A percentile compares a stretch with the other conserved stretches of the same genome.
Evolutionary conservation across 1,140 invertebrate species (phyloP).

Genomic region (Aphis craccivora): DNA sequence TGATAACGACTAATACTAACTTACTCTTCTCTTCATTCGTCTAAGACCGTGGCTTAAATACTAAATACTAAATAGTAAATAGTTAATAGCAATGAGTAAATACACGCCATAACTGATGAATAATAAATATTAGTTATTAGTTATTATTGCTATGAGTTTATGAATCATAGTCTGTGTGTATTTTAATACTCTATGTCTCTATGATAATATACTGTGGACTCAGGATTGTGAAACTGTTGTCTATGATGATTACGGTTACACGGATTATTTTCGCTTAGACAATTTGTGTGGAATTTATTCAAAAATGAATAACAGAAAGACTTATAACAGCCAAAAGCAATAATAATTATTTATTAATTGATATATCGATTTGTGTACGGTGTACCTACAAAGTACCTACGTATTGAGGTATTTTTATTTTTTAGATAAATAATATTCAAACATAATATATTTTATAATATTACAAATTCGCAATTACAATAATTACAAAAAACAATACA

Average conservation of each 20-base stretch:
- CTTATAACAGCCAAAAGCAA: background rate
- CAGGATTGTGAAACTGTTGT: too few species aligned
- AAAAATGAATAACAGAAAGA: background rate
- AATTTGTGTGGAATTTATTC: background rate
- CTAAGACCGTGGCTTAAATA: background rate
- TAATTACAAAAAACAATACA: too few species aligned
- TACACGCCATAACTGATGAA: background rate
- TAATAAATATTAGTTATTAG: background rate
- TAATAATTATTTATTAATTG: background rate
- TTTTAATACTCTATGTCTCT: too few species aligned
- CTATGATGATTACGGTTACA: background rate
- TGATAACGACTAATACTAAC: slow-evolving; percentile 22
- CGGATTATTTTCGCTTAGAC: background rate
- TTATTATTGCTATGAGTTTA: too few species aligned
- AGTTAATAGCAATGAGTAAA: too few species aligned
- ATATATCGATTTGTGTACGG: too few species aligned
- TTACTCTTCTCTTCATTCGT: background rate
- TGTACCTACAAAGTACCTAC: too few species aligned
- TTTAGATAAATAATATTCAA: background rate
- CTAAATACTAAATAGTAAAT: background rate
- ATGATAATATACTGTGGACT: too few species aligned
- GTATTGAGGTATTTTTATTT: background rate
- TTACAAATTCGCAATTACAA: too few species aligned
- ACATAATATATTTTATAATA: background rate
- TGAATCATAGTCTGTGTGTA: too few species aligned